Percentiles rank a stretch among this genome's conserved stretches.
phyloP scores from a whole-genome alignment of 1,140 invertebrate species.

The Saccostrea cuccullata region DNA sequence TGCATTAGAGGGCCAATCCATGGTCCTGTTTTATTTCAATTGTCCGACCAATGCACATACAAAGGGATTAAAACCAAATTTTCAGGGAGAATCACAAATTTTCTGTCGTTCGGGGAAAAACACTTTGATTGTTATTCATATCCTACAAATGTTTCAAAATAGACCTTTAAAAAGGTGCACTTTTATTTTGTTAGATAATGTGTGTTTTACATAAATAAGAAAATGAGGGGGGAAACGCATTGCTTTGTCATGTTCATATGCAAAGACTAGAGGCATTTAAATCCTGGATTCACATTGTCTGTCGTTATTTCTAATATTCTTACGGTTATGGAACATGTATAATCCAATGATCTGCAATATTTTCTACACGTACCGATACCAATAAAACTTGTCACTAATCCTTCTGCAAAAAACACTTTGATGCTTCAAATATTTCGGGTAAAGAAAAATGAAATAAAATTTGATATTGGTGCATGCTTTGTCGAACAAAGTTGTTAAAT shows the following conservation, averaged over 20 bases:
- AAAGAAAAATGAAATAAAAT: too few species aligned
- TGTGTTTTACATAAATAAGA: not conserved
- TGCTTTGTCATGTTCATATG: not conserved
- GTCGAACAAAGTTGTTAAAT: too few species aligned
- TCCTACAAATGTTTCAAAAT: not conserved
- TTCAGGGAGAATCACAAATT: not conserved
- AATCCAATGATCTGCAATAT: too few species aligned
- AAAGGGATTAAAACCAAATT: not conserved
- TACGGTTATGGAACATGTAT: too few species aligned
- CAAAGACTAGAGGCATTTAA: too few species aligned
- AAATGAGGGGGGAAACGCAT: not conserved
- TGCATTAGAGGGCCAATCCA: not conserved
- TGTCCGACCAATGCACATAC: not conserved
- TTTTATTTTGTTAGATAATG: not conserved
- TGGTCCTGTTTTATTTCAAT: not conserved
- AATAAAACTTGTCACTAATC: too few species aligned
- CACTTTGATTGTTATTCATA: constrained; percentile 4
- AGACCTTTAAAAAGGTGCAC: not conserved
- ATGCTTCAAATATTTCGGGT: too few species aligned
- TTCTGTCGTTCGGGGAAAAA: not conserved
- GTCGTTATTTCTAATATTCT: too few species aligned
- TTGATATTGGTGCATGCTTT: too few species aligned
- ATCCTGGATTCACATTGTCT: too few species aligned
- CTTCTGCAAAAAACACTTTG: too few species aligned
- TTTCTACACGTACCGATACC: too few species aligned